A percentile compares a stretch with the other conserved stretches of the same genome.
Evolutionary conservation across 2,888 invertebrate genomes (phyloP).

Genomic region (Plebejus anna): DNA sequence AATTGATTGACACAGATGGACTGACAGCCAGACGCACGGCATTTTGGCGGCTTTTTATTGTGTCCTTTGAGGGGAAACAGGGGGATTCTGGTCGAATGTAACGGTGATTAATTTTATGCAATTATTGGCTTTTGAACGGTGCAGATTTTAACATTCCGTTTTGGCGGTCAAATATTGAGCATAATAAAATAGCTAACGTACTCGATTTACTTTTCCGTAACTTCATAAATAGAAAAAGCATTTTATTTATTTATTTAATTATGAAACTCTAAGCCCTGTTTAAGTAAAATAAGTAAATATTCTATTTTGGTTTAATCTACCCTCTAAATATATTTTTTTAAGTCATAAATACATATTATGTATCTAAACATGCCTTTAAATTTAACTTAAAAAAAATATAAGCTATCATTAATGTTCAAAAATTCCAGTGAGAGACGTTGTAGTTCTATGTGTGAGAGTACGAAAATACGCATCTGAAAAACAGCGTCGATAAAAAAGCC

Average conservation of each 20-base stretch:
- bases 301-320: too few species aligned
- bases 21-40: slow-evolving; percentile 63
- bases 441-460: too few species aligned
- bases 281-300: neutral
- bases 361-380: too few species aligned
- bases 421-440: neutral
- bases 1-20: slow-evolving; percentile 76
- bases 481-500: neutral
- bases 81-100: slow-evolving; percentile 39
- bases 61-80: slow-evolving; percentile 47
- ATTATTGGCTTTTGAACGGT: slow-evolving; percentile 39
- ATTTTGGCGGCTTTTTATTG: slow-evolving; percentile 66
- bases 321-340: too few species aligned
- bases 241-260: too few species aligned
- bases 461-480: too few species aligned
- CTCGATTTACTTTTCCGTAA: neutral
- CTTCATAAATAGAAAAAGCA: too few species aligned
- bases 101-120: slow-evolving; percentile 50
- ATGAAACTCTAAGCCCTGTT: neutral
- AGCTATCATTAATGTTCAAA: neutral
- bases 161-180: slow-evolving; percentile 7
- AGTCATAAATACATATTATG: too few species aligned
- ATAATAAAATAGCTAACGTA: neutral
- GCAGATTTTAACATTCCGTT: slow-evolving; percentile 35
- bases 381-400: neutral